Evolutionary conservation across 2,113 vertebrate genomes (phyloP), one percentile per base, ranked within the genome.

Genomic region (Opisthocomus hoazin): DNA sequence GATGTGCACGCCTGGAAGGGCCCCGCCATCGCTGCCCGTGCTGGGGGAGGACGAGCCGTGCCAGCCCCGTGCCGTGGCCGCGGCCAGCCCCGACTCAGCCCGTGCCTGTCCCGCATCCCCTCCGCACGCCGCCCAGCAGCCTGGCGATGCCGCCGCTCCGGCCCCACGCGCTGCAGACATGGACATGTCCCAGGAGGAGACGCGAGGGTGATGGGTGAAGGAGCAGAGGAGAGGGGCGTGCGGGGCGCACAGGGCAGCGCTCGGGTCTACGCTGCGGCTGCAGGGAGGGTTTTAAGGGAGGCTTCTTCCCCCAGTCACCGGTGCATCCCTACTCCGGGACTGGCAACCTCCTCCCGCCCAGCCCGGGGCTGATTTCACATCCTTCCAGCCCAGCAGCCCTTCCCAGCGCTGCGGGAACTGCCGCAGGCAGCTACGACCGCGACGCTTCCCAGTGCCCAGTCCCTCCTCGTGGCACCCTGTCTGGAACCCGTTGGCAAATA

Each of bases 381-480:
- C 88, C 73, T 48, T 18, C 43, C 81, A 36, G 57, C 87, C 45
- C 58, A 11, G 29, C 9, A 1, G 56, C 71, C 22, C 76, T 46
- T 58, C 70, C 74, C 74, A 26, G 57, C 58, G 81, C 92, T 34
- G 46, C 12, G 1, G 75, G 24, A 37, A 2, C 26, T 7, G 76
- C 80, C 5, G 32, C 15, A n/a, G 19, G 1, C 68, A 18, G 58
- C 39, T 9, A 2, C 60, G 7, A 1, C 66, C 2, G 8, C 0
- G 3, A 48, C 3, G 4, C 66, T 56, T 22, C 53, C 89, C 27
- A 0, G 6, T 5, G 2, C 46, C 70, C 75, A 4, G 0, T 4
- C 19, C 65, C 56, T 53, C 5, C 64, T 14, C 1, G 2, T 2
- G 45, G 30, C 73, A 64, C 61, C 20, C 27, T 3, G 46, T 16